A percentile compares a stretch with the other conserved stretches of the same genome.
phyloP scores from a whole-genome alignment of 2,113 vertebrate genomes.

The Pholis gunnellus region DNA sequence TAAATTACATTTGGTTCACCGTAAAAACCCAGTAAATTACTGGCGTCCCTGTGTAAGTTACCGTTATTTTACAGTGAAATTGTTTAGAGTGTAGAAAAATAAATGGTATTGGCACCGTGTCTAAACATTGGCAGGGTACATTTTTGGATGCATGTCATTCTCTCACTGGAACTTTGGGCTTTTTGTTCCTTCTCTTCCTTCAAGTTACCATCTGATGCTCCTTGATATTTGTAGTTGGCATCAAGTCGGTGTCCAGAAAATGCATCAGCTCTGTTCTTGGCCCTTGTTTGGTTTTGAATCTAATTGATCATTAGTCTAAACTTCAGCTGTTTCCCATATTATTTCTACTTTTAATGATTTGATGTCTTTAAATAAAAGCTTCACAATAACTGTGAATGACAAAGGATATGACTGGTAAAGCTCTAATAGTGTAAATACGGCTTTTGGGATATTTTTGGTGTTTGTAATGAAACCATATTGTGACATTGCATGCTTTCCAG shows the following conservation, averaged over 20 bases:
- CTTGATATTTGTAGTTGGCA: slow-evolving; percentile 19
- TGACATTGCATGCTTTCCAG: background rate
- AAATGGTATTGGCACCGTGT: background rate
- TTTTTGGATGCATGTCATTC: background rate
- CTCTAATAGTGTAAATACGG: background rate
- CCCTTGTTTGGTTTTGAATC: background rate
- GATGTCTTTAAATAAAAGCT: background rate
- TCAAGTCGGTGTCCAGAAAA: background rate
- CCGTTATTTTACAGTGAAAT: too few species aligned
- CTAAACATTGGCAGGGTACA: background rate
- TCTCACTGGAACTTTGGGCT: slow-evolving; percentile 1
- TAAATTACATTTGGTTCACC: too few species aligned
- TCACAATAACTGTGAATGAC: background rate
- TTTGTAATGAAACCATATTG: background rate
- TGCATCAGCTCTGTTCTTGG: slow-evolving; percentile 18
- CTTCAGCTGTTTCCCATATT: background rate
- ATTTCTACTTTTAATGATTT: background rate
- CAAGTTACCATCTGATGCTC: slow-evolving; percentile 16
- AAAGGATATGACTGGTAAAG: background rate
- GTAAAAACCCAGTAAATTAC: too few species aligned
- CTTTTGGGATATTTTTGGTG: background rate
- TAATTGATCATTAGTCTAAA: background rate
- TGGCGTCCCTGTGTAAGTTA: too few species aligned
- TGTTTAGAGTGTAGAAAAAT: too few species aligned
- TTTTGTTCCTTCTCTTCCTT: slow-evolving; percentile 9